Evolutionary conservation across 2,888 invertebrate genomes (phyloP), one percentile per base, ranked within the genome.

Genomic region (Listrodromus nycthemerus): DNA sequence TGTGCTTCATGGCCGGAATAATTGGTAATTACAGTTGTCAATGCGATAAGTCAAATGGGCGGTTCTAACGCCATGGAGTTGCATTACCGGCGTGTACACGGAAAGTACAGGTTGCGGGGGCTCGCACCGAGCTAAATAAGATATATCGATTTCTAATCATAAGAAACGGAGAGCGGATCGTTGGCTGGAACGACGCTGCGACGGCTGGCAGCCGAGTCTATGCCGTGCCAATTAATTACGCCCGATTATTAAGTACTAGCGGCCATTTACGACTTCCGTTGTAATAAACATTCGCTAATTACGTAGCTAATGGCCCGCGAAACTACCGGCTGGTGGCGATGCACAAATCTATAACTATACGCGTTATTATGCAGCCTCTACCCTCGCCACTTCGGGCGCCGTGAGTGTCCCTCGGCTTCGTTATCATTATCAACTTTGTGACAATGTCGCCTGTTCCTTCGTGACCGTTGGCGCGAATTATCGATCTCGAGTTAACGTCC

Each of bases 231-330:
- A 83, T 83, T 83, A 79, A 83, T 83, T 83, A 83, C 65, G 58
- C 65, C 58, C 71, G 79, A 71, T 83, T 80, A 83, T 80, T 83
- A 80, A 83, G 83, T 66, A 83, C 83, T 79, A 65, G 75, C 71
- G 37, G 71, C 58, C 83, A 71, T 71, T 83, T 83, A 78, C 66
- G 58, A 71, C 71, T 83, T 83, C 58, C 75, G 58, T 55, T 61
- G 71, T 83, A 76, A 83, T 83, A 80, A 83, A 83, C 79, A 80
- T 80, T 78, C 83, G 79, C 83, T 80, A 83, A 83, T 83, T 79
- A 83, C 71, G 75, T 70, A 75, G 70, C 74, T 83, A 83, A 83
- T 83, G 79, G 75, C 19, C 79, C 82, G 82, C 65, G 79, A 79
- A 83, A 83, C 78, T 79, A 55, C 75, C 70, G 55, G 52, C 48